Conservation (phyloP, 1,140 invertebrate species). For the Drosophila baimaii region DNA sequence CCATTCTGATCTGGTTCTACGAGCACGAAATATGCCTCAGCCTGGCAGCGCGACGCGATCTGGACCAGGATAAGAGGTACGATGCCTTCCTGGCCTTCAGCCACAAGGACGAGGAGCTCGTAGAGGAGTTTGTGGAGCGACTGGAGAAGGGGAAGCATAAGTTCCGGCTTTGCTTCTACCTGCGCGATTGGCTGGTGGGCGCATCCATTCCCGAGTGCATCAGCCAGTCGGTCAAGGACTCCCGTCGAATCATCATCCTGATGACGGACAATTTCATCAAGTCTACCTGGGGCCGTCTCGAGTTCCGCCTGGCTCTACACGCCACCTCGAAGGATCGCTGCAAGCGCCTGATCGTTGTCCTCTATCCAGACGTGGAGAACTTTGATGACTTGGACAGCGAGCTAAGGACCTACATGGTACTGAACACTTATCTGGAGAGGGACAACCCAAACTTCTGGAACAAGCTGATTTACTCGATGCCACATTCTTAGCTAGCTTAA, state of each 20-base stretch:
- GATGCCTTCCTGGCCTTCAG: constrained; percentile 31
- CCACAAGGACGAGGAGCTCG: constrained; percentile 25
- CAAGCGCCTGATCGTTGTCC: constrained; percentile 37
- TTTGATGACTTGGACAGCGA: constrained; percentile 40
- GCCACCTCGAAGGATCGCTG: constrained; percentile 35
- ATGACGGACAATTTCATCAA: constrained; percentile 32
- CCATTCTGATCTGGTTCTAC: constrained; percentile 35
- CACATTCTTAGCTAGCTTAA: constrained; percentile 8
- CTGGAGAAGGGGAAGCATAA: constrained; percentile 8
- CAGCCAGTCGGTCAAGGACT: constrained; percentile 28
- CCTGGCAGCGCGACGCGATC: constrained; percentile 8
- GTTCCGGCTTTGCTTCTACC: constrained; percentile 24
- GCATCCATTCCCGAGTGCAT: constrained; percentile 30
- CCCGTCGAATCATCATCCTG: constrained; percentile 32
- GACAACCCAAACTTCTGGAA: constrained; percentile 37
- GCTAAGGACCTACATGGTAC: constrained; percentile 24
- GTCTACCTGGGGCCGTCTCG: constrained; percentile 35
- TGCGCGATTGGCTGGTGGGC: constrained; percentile 28
- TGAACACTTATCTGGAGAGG: constrained; percentile 35
- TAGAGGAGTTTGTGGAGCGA: constrained; percentile 22
- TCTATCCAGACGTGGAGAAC: constrained; percentile 37
- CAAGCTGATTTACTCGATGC: constrained; percentile 43
- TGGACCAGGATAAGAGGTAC: constrained; percentile 17
- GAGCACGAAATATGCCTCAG: constrained; percentile 32
- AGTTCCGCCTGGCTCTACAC: constrained; percentile 29